Evolutionary conservation across 2,888 invertebrate genomes (phyloP).

Genomic region (Microctonus brassicae): DNA sequence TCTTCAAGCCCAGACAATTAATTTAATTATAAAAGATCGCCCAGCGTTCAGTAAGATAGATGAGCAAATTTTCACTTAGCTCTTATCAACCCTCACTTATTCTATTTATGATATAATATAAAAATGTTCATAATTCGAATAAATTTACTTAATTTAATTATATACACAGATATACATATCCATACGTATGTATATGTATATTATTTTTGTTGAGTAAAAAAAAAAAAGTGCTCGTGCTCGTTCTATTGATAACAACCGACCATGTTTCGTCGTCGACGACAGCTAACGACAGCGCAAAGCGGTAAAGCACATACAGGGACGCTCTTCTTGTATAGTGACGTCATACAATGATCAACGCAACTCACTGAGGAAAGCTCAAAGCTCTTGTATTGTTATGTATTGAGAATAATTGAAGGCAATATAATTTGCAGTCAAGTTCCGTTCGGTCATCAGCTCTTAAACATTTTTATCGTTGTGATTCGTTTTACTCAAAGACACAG

Average conservation of each 20-base stretch:
- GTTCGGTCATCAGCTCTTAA: neutral
- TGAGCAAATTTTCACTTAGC: neutral
- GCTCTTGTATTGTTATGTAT: constrained; percentile 38
- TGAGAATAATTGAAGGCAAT: neutral
- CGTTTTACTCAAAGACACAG: too few species aligned
- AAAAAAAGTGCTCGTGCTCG: constrained; percentile 38
- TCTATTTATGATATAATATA: neutral
- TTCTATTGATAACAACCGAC: constrained; percentile 50
- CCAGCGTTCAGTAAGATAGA: neutral
- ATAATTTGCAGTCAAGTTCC: neutral
- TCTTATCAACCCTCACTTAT: constrained; percentile 4
- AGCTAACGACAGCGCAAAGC: constrained; percentile 41
- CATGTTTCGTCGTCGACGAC: constrained; percentile 51
- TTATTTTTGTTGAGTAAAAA: too few species aligned
- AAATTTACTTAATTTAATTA: constrained; percentile 12
- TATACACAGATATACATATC: too few species aligned
- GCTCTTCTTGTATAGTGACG: neutral
- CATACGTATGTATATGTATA: too few species aligned
- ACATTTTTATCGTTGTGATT: neutral
- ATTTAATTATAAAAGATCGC: constrained; percentile 3
- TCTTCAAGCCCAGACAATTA: constrained; percentile 3
- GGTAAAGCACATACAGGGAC: constrained; percentile 1
- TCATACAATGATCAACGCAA: neutral
- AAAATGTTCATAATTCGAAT: constrained; percentile 17
- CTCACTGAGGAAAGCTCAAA: constrained; percentile 30